A percentile compares a stretch with the other conserved stretches of the same genome.
Conservation (phyloP, 2,113 vertebrate genomes). For the Sinocyclocheilus rhinocerous region DNA sequence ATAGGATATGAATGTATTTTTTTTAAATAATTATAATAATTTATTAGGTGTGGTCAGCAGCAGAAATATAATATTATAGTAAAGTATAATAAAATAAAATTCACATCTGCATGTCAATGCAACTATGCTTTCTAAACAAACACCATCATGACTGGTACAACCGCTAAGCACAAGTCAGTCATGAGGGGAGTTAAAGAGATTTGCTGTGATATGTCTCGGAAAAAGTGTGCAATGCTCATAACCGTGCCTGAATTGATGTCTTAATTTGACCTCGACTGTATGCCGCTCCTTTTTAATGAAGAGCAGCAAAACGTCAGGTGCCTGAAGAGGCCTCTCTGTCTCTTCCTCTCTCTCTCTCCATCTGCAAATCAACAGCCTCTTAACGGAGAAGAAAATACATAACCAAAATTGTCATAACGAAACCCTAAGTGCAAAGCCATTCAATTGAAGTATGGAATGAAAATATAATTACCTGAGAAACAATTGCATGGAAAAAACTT, state of each 20-base stretch:
- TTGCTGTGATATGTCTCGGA: background rate
- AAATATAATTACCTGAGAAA: slow-evolving; percentile 16
- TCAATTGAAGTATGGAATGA: background rate
- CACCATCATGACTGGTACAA: background rate
- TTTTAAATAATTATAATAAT: no score
- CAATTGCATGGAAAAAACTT: background rate
- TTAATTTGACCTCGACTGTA: slow-evolving; percentile 59
- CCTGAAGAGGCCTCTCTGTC: slow-evolving; percentile 40
- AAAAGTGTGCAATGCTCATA: slow-evolving; percentile 14
- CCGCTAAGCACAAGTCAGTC: background rate
- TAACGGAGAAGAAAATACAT: slow-evolving; percentile 10
- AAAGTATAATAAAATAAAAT: no score
- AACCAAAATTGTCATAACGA: background rate
- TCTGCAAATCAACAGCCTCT: slow-evolving; percentile 11
- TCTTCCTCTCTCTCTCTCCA: slow-evolving; percentile 6
- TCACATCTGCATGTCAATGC: background rate
- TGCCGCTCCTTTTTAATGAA: slow-evolving; percentile 58
- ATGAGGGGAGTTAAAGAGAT: slow-evolving; percentile 46
- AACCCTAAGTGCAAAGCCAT: background rate
- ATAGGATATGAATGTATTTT: no score
- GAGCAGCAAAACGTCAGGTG: slow-evolving; percentile 56
- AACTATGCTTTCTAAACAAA: background rate
- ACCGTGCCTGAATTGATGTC: slow-evolving; percentile 44
- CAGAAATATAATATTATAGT: no score
- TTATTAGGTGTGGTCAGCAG: no score